These are phyloP conservation scores for Sipha flava DNA, from an alignment of 1,140 invertebrate species.

Conservation along the genomic window DNA sequence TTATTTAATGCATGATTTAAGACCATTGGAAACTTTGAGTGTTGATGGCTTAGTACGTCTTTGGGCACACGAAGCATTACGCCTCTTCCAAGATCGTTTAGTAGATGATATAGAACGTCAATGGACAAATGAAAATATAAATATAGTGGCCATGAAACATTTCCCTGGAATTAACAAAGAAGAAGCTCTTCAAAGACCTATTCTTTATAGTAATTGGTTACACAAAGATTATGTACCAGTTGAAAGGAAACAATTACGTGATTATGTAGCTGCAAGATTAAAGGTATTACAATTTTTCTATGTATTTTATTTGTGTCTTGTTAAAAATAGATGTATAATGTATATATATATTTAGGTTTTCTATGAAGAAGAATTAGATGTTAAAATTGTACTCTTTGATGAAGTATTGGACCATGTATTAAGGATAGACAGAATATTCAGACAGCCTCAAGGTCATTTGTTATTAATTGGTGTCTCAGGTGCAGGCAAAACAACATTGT, in stretches of 20 bases:
- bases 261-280: conserved; percentile 93
- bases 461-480: conserved; percentile 95
- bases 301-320: neutral
- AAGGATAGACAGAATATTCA: conserved; percentile 96
- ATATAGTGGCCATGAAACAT: conserved; percentile 86
- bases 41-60: conserved; percentile 92
- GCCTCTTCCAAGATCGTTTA: conserved; percentile 92
- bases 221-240: conserved; percentile 98
- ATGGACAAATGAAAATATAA: conserved; percentile 99
- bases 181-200: conserved; percentile 77
- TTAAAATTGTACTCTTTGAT: conserved; percentile 95
- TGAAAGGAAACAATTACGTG: conserved; percentile 84
- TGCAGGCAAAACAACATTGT: conserved; percentile 97
- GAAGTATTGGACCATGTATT: conserved; percentile 98
- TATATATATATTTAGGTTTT: conserved; percentile 60
- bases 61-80: conserved; percentile 96
- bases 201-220: conserved; percentile 97
- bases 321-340: too few relatives aligned
- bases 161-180: conserved; percentile 86
- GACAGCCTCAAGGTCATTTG: conserved; percentile 96
- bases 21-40: conserved; percentile 80
- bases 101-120: conserved; percentile 88
- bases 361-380: conserved; percentile 98
- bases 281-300: conserved; percentile 50
- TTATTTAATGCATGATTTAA: conserved; percentile 39